Conservation (phyloP, 2,113 vertebrate genomes). For the Struthio camelus region DNA sequence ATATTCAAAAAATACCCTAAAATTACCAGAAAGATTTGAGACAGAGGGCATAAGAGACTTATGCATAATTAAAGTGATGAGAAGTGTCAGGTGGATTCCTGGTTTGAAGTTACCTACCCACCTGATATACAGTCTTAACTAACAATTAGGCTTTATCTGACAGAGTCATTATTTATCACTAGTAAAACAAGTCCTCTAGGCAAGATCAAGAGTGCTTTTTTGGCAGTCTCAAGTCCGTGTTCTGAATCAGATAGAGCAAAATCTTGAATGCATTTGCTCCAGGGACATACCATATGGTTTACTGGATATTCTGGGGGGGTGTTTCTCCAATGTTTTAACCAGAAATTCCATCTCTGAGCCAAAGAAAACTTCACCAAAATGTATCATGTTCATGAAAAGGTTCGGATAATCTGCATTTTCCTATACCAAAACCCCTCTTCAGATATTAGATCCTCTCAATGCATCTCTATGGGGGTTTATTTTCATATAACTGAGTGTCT, state of each 20-base stretch:
- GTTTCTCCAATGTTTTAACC: neutral
- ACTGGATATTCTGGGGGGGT: neutral
- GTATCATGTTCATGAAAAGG: neutral
- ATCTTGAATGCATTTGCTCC: neutral
- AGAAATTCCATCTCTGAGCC: neutral
- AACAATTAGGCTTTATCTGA: neutral
- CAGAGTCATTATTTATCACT: neutral
- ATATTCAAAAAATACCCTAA: neutral
- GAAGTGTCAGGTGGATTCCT: neutral
- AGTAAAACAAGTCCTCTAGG: neutral
- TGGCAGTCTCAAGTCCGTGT: neutral
- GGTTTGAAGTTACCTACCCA: neutral
- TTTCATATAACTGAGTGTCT: neutral
- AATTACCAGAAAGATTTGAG: neutral
- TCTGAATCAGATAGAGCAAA: neutral
- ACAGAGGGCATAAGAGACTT: neutral
- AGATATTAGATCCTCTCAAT: neutral
- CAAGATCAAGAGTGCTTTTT: neutral
- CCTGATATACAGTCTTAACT: neutral
- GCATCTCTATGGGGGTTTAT: neutral
- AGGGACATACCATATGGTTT: neutral
- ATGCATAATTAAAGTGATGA: neutral
- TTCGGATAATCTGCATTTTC: neutral
- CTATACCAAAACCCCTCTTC: neutral
- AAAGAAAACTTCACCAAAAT: neutral